phyloP scores from a whole-genome alignment of 1,140 invertebrate species.

The Drosophila ananassae region DNA sequence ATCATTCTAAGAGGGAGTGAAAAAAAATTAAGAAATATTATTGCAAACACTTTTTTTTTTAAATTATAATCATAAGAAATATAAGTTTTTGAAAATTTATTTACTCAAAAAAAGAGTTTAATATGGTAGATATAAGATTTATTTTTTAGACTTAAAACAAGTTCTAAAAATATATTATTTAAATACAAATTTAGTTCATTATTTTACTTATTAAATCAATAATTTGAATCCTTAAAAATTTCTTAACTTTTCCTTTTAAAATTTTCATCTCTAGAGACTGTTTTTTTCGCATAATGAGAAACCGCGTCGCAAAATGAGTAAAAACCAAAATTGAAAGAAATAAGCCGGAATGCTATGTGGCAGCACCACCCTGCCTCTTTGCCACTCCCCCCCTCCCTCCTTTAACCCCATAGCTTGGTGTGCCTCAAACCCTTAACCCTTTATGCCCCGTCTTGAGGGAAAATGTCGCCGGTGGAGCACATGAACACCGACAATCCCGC shows the following conservation, averaged over 20 bases:
- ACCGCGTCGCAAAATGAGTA: conserved; percentile 53
- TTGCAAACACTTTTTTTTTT: too few relatives aligned
- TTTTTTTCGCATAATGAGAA: conserved; percentile 70
- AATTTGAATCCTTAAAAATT: background rate
- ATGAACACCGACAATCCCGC: conserved; percentile 9
- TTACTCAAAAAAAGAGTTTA: too few relatives aligned
- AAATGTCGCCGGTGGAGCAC: conserved; percentile 24
- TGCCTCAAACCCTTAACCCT: conserved; percentile 3
- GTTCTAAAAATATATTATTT: too few relatives aligned
- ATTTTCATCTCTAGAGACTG: conserved; percentile 20
- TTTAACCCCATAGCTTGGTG: conserved; percentile 10
- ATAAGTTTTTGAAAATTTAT: too few relatives aligned
- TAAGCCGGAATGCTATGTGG: conserved; percentile 59
- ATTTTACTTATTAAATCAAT: background rate
- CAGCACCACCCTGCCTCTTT: conserved; percentile 13
- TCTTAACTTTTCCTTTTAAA: background rate
- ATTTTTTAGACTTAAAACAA: too few relatives aligned
- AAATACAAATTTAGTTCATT: background rate
- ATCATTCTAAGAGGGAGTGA: background rate
- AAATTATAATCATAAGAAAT: background rate
- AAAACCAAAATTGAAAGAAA: conserved; percentile 61
- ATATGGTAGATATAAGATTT: too few relatives aligned
- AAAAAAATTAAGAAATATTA: background rate
- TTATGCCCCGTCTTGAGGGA: background rate
- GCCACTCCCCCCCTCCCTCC: conserved; percentile 1